Conservation (phyloP, 2,888 invertebrate genomes). For the Noctua pronuba region DNA sequence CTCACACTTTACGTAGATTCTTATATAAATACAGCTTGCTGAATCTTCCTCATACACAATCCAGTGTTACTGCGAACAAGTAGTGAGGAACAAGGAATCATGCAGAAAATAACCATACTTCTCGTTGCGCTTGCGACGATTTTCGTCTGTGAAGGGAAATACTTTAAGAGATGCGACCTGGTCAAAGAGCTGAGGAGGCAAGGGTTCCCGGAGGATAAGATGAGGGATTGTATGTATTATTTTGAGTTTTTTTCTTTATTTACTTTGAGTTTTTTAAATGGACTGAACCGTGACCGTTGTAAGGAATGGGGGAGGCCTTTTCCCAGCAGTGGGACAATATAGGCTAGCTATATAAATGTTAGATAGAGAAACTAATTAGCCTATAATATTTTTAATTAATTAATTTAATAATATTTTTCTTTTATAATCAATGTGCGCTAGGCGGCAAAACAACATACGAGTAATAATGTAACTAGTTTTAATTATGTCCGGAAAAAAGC, state of each 20-base stretch:
- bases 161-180: conserved; percentile 74
- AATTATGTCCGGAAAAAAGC: too few species aligned
- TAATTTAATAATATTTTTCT: too few species aligned
- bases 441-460: too few species aligned
- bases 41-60: conserved; percentile 33
- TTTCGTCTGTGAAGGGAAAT: conserved; percentile 67
- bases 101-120: conserved; percentile 52
- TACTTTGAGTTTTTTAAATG: not conserved
- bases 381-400: too few species aligned
- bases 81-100: conserved; percentile 42
- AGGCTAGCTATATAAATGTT: too few species aligned
- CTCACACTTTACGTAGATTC: not conserved
- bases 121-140: conserved; percentile 53
- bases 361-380: too few species aligned
- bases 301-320: too few species aligned
- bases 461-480: too few species aligned
- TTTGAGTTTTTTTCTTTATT: not conserved
- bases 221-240: conserved; percentile 77
- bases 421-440: too few species aligned
- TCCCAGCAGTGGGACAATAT: too few species aligned
- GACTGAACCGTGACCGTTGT: too few species aligned
- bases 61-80: conserved; percentile 22
- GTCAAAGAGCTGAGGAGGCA: conserved; percentile 75
- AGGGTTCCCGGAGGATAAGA: conserved; percentile 76
- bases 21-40: conserved; percentile 46